These are phyloP conservation scores for Mimumesa dahlbomi DNA, from an alignment of 2,888 invertebrate species.

Conservation along the genomic window DNA sequence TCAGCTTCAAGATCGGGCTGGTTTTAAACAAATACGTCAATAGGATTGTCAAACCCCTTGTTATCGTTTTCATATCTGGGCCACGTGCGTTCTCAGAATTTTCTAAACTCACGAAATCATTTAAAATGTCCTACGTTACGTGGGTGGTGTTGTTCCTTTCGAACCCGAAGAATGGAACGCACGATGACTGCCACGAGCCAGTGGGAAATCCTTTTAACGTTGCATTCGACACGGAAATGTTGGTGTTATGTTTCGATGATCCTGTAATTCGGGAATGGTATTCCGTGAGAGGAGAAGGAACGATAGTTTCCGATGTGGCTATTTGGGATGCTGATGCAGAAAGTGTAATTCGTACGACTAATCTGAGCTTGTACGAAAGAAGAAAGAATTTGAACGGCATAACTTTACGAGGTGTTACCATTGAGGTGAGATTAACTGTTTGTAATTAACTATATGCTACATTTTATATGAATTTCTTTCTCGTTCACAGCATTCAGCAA, in stretches of 20 bases:
- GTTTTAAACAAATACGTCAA: too few relatives aligned
- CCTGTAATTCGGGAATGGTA: constrained; percentile 68
- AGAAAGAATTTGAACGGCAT: constrained; percentile 61
- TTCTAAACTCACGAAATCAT: neutral
- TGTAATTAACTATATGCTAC: too few relatives aligned
- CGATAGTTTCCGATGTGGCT: constrained; percentile 55
- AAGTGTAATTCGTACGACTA: constrained; percentile 33
- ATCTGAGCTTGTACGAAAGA: constrained; percentile 57
- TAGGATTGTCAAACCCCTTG: too few relatives aligned
- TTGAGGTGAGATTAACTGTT: constrained; percentile 52
- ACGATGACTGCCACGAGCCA: constrained; percentile 52
- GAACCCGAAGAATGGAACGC: constrained; percentile 27
- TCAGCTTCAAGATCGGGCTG: too few relatives aligned
- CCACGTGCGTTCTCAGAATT: too few relatives aligned
- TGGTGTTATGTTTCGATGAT: constrained; percentile 63
- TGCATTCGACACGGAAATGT: constrained; percentile 66
- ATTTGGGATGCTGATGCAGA: constrained; percentile 48
- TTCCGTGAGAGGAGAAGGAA: constrained; percentile 53
- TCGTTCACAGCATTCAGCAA: too few relatives aligned
- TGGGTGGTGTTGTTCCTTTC: constrained; percentile 70
- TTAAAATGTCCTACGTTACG: constrained; percentile 53
- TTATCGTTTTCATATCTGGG: too few relatives aligned
- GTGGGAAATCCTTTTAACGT: constrained; percentile 62
- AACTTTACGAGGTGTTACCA: constrained; percentile 57
- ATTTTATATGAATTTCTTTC: too few relatives aligned